Percentiles rank a stretch among this genome's conserved stretches.
phyloP scores from a whole-genome alignment of 92 coral and sea anemone species.

The Zoanthus gigantus region DNA sequence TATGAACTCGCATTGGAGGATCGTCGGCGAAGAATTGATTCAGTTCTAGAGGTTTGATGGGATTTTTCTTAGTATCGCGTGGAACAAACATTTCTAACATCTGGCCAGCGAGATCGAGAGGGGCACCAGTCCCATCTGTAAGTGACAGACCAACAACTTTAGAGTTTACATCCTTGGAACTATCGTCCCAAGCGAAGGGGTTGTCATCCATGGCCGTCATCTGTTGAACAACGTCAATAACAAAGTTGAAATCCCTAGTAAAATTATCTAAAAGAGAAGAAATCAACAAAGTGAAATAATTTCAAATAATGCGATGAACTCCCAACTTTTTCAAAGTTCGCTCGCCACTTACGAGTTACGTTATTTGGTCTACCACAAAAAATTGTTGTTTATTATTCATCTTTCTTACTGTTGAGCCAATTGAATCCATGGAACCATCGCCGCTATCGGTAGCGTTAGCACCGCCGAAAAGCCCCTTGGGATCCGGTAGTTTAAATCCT shows the following conservation, averaged over 20 bases:
- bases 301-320: too few relatives aligned
- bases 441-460: slow-evolving; percentile 82
- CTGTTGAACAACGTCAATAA: background rate
- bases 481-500: slow-evolving; percentile 79
- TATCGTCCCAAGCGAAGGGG: slow-evolving; percentile 81
- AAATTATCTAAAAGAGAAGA: background rate
- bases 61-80: slow-evolving; percentile 77
- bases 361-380: background rate
- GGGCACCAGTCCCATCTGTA: slow-evolving; percentile 86
- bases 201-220: slow-evolving; percentile 81
- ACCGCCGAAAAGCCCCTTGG: slow-evolving; percentile 85
- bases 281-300: background rate
- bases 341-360: too few relatives aligned
- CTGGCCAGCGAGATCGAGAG: slow-evolving; percentile 85
- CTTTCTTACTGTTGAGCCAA: slow-evolving; percentile 81
- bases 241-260: background rate
- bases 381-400: background rate
- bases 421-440: slow-evolving; percentile 85
- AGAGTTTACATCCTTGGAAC: slow-evolving; percentile 85
- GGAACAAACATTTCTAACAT: slow-evolving; percentile 88
- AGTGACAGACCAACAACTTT: slow-evolving; percentile 87
- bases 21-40: slow-evolving; percentile 78
- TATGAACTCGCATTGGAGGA: slow-evolving; percentile 91
- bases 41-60: slow-evolving; percentile 77
- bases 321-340: too few relatives aligned